phyloP scores from a whole-genome alignment of 2,797 vertebrate genomes.

The Dipus sagitta region DNA sequence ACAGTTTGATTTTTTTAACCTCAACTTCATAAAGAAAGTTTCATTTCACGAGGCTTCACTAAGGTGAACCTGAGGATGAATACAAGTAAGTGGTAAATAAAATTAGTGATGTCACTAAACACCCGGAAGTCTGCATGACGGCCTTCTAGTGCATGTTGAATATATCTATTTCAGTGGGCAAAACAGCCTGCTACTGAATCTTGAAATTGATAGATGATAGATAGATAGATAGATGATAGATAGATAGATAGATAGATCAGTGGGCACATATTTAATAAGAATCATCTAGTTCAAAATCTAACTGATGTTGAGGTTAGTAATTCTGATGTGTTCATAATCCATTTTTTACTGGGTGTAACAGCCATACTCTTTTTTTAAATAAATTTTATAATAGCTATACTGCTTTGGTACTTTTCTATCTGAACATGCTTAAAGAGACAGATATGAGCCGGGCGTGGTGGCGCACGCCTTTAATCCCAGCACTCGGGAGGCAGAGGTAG shows the following conservation, averaged over 20 bases:
- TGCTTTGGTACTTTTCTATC: not conserved
- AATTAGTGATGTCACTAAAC: not conserved
- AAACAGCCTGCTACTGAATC: too few relatives aligned
- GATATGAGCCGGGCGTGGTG: too few relatives aligned
- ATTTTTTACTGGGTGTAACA: not conserved
- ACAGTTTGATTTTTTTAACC: not conserved
- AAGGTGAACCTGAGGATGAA: rapidly evolving
- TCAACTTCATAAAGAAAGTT: constrained; percentile 13
- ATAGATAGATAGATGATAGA: not conserved
- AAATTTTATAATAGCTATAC: not conserved
- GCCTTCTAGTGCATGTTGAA: not conserved
- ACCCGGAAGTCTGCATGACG: not conserved
- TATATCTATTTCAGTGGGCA: not conserved
- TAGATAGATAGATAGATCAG: not conserved
- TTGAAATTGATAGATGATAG: too few relatives aligned
- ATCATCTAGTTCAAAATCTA: not conserved
- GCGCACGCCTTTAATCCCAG: too few relatives aligned
- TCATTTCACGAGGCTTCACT: not conserved
- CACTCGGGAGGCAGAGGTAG: too few relatives aligned
- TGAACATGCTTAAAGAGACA: not conserved
- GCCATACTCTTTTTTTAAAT: not conserved
- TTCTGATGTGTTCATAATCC: not conserved
- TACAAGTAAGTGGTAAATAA: not conserved
- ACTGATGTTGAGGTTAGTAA: not conserved
- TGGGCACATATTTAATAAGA: not conserved